phyloP scores from a whole-genome alignment of 2,797 vertebrate genomes.

The Clarias platycephalus region DNA sequence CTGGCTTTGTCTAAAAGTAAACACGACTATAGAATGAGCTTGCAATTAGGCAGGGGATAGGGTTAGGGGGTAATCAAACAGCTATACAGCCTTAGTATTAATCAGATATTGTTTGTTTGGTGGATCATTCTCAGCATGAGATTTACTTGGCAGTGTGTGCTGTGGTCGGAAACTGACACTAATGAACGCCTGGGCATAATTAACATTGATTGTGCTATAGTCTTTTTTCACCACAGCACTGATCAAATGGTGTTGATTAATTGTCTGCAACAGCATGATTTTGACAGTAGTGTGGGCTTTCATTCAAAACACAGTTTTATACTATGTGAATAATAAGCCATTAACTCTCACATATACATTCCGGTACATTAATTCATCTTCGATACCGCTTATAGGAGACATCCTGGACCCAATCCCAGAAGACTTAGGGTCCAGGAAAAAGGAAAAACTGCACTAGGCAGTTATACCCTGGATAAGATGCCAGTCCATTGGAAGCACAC shows the following conservation, averaged over 20 bases:
- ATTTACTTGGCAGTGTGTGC: neutral
- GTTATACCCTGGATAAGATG: too few species aligned
- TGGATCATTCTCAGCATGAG: neutral
- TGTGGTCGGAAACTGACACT: neutral
- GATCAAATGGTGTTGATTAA: neutral
- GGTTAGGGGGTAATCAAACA: neutral
- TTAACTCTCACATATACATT: too few species aligned
- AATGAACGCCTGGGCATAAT: neutral
- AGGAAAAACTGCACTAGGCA: too few species aligned
- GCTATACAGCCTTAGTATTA: neutral
- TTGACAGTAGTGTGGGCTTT: neutral
- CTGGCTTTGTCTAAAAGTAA: neutral
- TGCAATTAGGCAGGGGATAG: neutral
- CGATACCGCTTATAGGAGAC: too few species aligned
- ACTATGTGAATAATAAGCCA: neutral
- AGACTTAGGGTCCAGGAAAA: too few species aligned
- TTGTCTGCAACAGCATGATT: neutral
- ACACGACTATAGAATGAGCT: neutral
- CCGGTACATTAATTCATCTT: too few species aligned
- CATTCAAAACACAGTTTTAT: neutral
- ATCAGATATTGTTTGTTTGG: constrained; percentile 7
- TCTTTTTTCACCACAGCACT: neutral
- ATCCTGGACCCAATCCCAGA: too few species aligned
- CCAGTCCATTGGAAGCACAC: too few species aligned
- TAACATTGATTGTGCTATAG: constrained; percentile 1